Base-by-base conservation (phyloP, 2,888 invertebrate genomes). In the Drosophila borealis region DNA sequence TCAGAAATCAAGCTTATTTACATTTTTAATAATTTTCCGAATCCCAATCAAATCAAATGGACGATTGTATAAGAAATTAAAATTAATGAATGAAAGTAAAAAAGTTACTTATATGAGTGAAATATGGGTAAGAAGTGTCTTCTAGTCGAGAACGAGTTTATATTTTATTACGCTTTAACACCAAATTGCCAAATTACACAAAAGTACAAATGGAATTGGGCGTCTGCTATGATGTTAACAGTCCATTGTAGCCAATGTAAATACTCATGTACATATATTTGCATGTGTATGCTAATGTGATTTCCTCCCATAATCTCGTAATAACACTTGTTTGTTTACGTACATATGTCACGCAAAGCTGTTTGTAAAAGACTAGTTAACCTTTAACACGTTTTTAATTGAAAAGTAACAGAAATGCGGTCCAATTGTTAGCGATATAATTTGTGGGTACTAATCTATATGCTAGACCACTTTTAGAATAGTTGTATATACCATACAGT, bases 301-400 rank as follows among this genome's bases (percentile, higher is more conserved):
- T 56, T 62, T 54, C 46, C 37, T 49, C 54, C 46, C 45, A 55
- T 68, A 54, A 44, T 45, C 69, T 45, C 36, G 17, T 44, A 41
- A 44, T 67, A 41, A 51, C 41, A 57, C 54, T 46, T 29, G 29
- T 29, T 29, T 2, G 29, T 29, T 29, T 29, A 29, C 42, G 14
- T 42, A 39, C 29, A 21, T 49, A 48, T 62, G 42, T 37, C 54
- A 45, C 53, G 51, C 41, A 34, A 44, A 51, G 13, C 39, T 54
- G 55, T 60, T 56, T 60, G 42, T 19, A 49, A 55, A 68, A 67
- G 59, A 67, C 34, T 36, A 60, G 44, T 55, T 55, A 46, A 62
- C 67, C 67, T 55, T 72, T 73, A 73, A 39, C 72, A 73, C 73
- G 39, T 62, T 54, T 67, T 51, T 41, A 66, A 61, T 72, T 37